Conservation (phyloP, 2,797 vertebrate species). For the Myripristis murdjan region DNA sequence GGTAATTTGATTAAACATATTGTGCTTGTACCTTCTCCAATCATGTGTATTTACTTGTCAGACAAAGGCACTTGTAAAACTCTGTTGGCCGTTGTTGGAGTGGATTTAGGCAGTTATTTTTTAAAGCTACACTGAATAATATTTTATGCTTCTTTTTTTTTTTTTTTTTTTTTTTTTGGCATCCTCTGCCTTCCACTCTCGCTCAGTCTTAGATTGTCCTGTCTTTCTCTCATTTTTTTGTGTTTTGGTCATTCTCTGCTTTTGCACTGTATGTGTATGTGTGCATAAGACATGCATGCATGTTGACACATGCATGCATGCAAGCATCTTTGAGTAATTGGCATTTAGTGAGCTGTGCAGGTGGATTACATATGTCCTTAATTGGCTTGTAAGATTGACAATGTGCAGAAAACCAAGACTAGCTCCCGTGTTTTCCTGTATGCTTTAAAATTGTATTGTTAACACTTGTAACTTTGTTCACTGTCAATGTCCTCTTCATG, state of each 20-base stretch:
- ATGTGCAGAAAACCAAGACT: conserved; percentile 35
- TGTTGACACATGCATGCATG: not conserved
- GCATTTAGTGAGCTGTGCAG: conserved; percentile 29
- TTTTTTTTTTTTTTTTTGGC: too few relatives aligned
- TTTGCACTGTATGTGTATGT: not conserved
- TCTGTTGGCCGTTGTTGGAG: too few relatives aligned
- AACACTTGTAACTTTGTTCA: not conserved
- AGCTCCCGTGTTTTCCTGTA: not conserved
- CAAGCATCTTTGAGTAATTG: conserved; percentile 19
- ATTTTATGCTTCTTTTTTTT: too few relatives aligned
- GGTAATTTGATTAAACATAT: too few relatives aligned
- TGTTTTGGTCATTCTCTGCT: not conserved
- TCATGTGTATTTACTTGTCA: too few relatives aligned
- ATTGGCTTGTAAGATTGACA: conserved; percentile 22
- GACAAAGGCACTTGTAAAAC: too few relatives aligned
- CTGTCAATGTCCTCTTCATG: not conserved
- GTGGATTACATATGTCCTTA: conserved; percentile 25
- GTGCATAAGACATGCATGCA: not conserved
- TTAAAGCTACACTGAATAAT: too few relatives aligned
- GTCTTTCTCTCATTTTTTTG: conserved; percentile 15
- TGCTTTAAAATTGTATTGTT: not conserved
- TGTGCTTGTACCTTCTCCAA: too few relatives aligned
- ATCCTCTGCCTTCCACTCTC: conserved; percentile 5
- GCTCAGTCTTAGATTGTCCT: conserved; percentile 8
- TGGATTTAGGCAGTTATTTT: too few relatives aligned